These are phyloP conservation scores for Orientallactaga sibirica DNA, from an alignment of 2,797 vertebrate genomes.

Conservation along the genomic window DNA sequence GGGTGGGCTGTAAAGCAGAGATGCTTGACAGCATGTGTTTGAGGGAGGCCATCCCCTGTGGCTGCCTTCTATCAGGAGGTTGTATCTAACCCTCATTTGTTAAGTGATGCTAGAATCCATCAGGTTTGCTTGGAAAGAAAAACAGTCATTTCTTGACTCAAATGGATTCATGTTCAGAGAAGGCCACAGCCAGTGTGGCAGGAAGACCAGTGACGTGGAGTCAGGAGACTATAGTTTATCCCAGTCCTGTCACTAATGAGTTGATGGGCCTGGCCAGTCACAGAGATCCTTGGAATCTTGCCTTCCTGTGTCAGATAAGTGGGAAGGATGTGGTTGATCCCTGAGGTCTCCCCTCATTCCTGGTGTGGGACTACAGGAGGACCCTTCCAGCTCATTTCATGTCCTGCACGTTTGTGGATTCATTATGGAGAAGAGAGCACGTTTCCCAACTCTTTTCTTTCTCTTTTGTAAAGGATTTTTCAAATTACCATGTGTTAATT, in stretches of 20 bases:
- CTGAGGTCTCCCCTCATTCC: not conserved
- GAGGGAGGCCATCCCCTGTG: fast-evolving
- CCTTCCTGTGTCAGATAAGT: not conserved
- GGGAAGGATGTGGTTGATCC: not conserved
- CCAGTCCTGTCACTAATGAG: not conserved
- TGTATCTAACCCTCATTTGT: not conserved
- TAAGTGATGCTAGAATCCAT: not conserved
- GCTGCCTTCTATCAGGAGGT: not conserved
- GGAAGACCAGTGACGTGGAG: not conserved
- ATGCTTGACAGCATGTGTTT: not conserved
- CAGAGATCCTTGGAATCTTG: not conserved
- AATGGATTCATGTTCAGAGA: constrained; percentile 13
- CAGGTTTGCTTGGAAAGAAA: constrained; percentile 1
- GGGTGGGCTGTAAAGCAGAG: not conserved
- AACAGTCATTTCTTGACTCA: not conserved
- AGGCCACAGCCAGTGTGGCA: not conserved
- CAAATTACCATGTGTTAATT: too few relatives aligned
- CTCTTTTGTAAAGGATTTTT: too few relatives aligned
- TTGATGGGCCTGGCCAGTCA: not conserved
- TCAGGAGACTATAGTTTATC: not conserved
- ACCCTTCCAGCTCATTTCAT: not conserved
- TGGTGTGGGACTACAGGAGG: not conserved
- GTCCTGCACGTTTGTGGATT: not conserved
- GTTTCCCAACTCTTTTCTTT: too few relatives aligned
- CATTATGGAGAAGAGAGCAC: not conserved